Evolutionary conservation across 2,888 invertebrate genomes (phyloP).

Genomic region (Chesias legatella): DNA sequence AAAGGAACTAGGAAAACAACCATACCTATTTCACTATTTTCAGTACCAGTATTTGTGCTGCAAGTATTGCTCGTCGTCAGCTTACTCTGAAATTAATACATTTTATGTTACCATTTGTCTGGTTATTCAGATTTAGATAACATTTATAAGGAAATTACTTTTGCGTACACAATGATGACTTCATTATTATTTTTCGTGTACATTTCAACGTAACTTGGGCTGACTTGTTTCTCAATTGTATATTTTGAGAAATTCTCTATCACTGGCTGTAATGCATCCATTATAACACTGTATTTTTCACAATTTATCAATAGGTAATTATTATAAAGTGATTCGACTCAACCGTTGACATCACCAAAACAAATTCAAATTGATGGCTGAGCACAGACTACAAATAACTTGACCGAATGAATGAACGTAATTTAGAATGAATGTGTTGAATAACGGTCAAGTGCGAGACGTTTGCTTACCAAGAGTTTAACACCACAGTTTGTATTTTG

Average conservation of each 20-base stretch:
- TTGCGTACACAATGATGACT: slow-evolving; percentile 51
- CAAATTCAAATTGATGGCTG: too few relatives aligned
- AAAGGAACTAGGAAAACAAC: background rate
- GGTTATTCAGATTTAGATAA: too few relatives aligned
- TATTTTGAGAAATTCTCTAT: slow-evolving; percentile 51
- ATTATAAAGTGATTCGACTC: too few relatives aligned
- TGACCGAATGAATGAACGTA: too few relatives aligned
- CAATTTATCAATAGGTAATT: background rate
- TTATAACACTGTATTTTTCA: slow-evolving; percentile 18
- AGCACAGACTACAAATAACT: too few relatives aligned
- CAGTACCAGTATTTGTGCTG: slow-evolving; percentile 26
- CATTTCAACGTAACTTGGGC: slow-evolving; percentile 66
- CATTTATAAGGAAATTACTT: slow-evolving; percentile 39
- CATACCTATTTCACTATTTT: slow-evolving; percentile 48
- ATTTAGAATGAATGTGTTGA: too few relatives aligned
- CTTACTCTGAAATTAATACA: slow-evolving; percentile 43
- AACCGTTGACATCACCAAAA: too few relatives aligned
- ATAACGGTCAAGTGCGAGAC: too few relatives aligned
- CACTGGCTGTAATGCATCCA: slow-evolving; percentile 52
- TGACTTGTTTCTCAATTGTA: slow-evolving; percentile 51
- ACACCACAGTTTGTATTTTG: too few relatives aligned
- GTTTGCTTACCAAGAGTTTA: too few relatives aligned
- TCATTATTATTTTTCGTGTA: slow-evolving; percentile 54
- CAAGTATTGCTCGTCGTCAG: slow-evolving; percentile 23
- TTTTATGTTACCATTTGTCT: background rate